phyloP scores from a whole-genome alignment of 2,888 invertebrate genomes.

The Drosophila prolongata region DNA sequence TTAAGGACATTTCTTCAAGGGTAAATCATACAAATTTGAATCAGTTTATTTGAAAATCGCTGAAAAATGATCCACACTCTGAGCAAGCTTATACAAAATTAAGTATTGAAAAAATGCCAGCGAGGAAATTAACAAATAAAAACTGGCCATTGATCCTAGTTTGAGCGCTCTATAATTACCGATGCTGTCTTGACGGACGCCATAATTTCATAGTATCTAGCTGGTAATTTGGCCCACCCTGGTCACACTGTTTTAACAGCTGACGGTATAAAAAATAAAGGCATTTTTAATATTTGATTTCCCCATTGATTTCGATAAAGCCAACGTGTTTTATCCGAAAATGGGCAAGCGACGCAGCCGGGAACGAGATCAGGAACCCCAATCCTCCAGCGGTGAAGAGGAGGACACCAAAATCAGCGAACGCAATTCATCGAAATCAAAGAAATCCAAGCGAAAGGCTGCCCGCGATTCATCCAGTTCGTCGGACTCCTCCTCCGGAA shows the following conservation, averaged over 20 bases:
- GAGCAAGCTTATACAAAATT: no score
- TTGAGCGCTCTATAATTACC: no score
- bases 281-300: background rate
- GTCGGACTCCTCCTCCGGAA: slow-evolving; percentile 19
- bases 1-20: no score
- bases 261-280: background rate
- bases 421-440: background rate
- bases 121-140: no score
- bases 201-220: no score
- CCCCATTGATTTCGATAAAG: background rate
- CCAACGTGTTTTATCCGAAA: background rate
- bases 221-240: background rate
- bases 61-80: no score
- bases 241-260: slow-evolving; percentile 3
- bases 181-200: no score
- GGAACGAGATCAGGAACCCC: slow-evolving; percentile 20
- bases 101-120: no score
- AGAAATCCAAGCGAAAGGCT: slow-evolving; percentile 23
- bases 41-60: no score
- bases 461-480: slow-evolving; percentile 37
- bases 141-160: no score
- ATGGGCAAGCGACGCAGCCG: slow-evolving; percentile 31
- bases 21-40: no score
- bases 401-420: slow-evolving; percentile 12
- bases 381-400: slow-evolving; percentile 25